These are phyloP conservation scores for Dermatophagoides farinae DNA, from an alignment of 1,140 invertebrate species.

Conservation along the genomic window DNA sequence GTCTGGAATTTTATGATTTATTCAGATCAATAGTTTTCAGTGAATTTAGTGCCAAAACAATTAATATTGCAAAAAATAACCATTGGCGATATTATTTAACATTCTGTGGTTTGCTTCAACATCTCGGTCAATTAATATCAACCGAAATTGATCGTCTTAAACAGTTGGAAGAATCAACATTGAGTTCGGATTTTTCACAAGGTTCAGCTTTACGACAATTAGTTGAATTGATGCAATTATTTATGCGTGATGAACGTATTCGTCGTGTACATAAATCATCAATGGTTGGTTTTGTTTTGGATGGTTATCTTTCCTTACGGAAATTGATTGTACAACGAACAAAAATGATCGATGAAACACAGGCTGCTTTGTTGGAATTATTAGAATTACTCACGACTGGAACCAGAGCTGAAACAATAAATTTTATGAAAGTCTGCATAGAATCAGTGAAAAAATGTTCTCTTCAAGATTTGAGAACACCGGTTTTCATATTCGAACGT, in stretches of 20 bases:
- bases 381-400: constrained; percentile 90
- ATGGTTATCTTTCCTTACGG: constrained; percentile 75
- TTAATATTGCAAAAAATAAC: constrained; percentile 28
- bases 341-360: constrained; percentile 81
- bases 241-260: constrained; percentile 38
- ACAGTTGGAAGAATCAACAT: constrained; percentile 62
- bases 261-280: constrained; percentile 70
- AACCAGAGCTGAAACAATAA: constrained; percentile 82
- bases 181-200: constrained; percentile 80
- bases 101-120: constrained; percentile 48
- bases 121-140: constrained; percentile 63
- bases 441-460: constrained; percentile 85
- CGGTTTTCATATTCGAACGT: constrained; percentile 83
- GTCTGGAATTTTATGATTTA: constrained; percentile 2
- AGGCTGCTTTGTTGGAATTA: constrained; percentile 79
- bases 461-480: constrained; percentile 74
- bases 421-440: constrained; percentile 91
- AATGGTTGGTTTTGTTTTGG: constrained; percentile 65
- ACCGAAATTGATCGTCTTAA: constrained; percentile 67
- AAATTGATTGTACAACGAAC: constrained; percentile 82
- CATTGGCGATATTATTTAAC: constrained; percentile 67
- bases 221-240: constrained; percentile 64
- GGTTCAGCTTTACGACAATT: constrained; percentile 68
- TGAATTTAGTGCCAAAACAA: neutral
- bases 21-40: neutral